Evolutionary conservation across 2,888 invertebrate species (phyloP).

Genomic region (Napeogenes sylphis): DNA sequence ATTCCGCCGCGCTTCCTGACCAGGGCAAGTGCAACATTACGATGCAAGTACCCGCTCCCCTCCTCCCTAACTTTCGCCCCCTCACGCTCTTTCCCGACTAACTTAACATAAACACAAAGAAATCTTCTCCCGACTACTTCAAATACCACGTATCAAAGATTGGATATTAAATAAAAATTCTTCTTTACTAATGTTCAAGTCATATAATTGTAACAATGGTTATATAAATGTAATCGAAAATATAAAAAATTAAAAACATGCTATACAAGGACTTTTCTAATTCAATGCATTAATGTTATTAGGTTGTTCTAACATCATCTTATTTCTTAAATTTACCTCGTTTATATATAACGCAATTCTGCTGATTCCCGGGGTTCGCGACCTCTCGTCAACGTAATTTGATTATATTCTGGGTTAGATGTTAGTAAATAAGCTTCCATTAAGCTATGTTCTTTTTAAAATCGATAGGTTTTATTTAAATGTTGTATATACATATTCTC

Average conservation of each 20-base stretch:
- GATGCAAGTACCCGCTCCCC: slow-evolving; percentile 61
- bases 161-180: background rate
- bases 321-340: slow-evolving; percentile 53
- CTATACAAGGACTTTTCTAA: slow-evolving; percentile 50
- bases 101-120: slow-evolving; percentile 46
- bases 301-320: slow-evolving; percentile 59
- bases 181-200: background rate
- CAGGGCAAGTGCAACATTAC: slow-evolving; percentile 75
- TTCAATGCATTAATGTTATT: slow-evolving; percentile 70
- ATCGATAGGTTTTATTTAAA: slow-evolving; percentile 14
- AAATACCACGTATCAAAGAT: background rate
- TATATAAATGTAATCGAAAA: background rate
- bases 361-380: slow-evolving; percentile 22
- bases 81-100: slow-evolving; percentile 39
- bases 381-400: slow-evolving; percentile 32
- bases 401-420: slow-evolving; percentile 27
- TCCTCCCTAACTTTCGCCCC: slow-evolving; percentile 35
- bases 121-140: slow-evolving; percentile 37
- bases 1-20: slow-evolving; percentile 77
- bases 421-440: slow-evolving; percentile 20
- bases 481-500: background rate
- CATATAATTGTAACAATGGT: background rate
- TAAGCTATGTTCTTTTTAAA: slow-evolving; percentile 11
- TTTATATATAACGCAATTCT: slow-evolving; percentile 28
- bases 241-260: slow-evolving; percentile 16